Evolutionary conservation across 2,113 vertebrate genomes (phyloP).

Genomic region (Melanostigma gelatinosum): DNA sequence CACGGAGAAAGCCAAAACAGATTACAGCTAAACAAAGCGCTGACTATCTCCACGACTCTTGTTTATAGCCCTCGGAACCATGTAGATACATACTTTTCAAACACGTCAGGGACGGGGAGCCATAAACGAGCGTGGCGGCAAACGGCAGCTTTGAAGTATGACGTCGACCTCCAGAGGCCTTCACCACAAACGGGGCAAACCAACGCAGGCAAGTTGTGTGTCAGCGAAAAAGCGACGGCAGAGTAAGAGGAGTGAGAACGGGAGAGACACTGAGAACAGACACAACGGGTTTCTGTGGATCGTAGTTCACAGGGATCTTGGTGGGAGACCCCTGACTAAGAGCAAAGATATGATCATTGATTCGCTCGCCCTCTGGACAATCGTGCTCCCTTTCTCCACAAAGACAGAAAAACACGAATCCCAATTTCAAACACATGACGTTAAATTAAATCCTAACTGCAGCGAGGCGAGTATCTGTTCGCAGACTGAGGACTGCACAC

Average conservation of each 20-base stretch:
- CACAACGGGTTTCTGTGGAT: conserved; percentile 47
- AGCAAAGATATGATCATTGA: conserved; percentile 52
- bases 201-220: conserved; percentile 70
- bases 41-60: conserved; percentile 54
- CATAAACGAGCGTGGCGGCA: conserved; percentile 63
- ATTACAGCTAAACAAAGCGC: conserved; percentile 68
- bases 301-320: conserved; percentile 19
- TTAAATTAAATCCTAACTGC: conserved; percentile 45
- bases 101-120: conserved; percentile 76
- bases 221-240: conserved; percentile 58
- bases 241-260: conserved; percentile 3
- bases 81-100: conserved; percentile 80
- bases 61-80: conserved; percentile 76
- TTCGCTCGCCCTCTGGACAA: conserved; percentile 49
- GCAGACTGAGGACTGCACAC: conserved; percentile 23
- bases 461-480: conserved; percentile 23
- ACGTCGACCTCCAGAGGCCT: conserved; percentile 72
- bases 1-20: conserved; percentile 55
- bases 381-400: conserved; percentile 50
- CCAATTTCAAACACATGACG: conserved; percentile 27
- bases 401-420: conserved; percentile 61
- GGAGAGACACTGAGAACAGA: conserved; percentile 31
- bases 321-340: conserved; percentile 51
- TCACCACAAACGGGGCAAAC: conserved; percentile 73
- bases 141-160: conserved; percentile 77